phyloP scores from a whole-genome alignment of 1,140 invertebrate species.

The Dermatophagoides farinae region DNA sequence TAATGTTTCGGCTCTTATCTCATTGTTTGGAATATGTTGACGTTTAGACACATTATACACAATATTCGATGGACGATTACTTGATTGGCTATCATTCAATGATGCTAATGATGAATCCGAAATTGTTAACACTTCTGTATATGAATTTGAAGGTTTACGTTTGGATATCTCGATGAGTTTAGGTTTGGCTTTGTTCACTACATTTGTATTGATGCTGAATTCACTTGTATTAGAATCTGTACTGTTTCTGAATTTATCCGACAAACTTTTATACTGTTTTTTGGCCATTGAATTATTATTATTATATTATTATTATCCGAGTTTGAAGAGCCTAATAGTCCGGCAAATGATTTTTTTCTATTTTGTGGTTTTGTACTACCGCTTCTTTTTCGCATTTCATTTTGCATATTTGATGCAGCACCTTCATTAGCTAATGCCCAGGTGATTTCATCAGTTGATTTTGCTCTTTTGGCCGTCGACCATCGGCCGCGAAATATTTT shows the following conservation, averaged over 20 bases:
- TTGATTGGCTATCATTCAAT: not conserved
- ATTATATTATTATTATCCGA: not conserved
- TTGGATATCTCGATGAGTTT: not conserved
- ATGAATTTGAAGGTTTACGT: constrained; percentile 4
- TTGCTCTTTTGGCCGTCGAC: constrained; percentile 4
- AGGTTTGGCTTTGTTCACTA: no score
- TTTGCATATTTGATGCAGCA: not conserved
- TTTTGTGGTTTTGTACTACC: not conserved
- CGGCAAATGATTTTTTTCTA: not conserved
- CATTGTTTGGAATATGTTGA: not conserved
- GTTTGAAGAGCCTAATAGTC: not conserved
- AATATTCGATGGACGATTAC: not conserved
- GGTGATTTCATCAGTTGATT: constrained; percentile 8
- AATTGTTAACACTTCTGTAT: not conserved
- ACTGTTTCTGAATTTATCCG: not conserved
- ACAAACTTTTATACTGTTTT: not conserved
- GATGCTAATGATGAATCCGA: constrained; percentile 6
- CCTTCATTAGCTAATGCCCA: constrained; percentile 10
- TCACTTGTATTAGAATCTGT: no score
- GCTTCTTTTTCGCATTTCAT: not conserved
- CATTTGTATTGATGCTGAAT: no score
- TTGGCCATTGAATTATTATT: constrained; percentile 1
- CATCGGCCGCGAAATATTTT: constrained; percentile 7
- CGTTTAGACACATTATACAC: not conserved
- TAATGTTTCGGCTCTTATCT: constrained; percentile 8